A percentile compares a stretch with the other conserved stretches of the same genome.
These are phyloP conservation scores for Fragum whitleyi DNA, from an alignment of 2,888 invertebrate genomes.

Conservation along the genomic window DNA sequence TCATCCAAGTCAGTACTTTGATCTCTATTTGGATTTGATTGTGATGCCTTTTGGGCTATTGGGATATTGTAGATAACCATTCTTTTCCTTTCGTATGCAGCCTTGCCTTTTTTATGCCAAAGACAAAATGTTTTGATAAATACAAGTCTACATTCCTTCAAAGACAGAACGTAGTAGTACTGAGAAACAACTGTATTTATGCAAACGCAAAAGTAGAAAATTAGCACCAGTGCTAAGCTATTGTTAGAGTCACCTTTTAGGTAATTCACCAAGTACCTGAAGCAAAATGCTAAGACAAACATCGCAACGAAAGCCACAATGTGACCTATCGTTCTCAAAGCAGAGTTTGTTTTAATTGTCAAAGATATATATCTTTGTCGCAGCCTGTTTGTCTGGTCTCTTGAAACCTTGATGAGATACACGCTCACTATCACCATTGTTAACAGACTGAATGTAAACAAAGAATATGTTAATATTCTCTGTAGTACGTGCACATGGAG, in stretches of 20 bases:
- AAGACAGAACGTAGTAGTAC: background rate
- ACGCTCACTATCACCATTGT: background rate
- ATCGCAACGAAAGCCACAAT: background rate
- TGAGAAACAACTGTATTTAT: background rate
- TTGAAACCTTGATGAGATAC: background rate
- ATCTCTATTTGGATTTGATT: background rate
- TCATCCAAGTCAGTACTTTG: no score
- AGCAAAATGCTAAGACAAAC: background rate
- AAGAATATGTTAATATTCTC: background rate
- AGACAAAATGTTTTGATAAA: background rate
- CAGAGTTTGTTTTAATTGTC: background rate
- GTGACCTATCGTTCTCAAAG: background rate
- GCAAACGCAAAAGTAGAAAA: background rate
- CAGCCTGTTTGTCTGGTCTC: background rate
- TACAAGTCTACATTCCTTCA: slow-evolving; percentile 9
- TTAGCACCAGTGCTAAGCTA: background rate
- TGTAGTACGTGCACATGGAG: background rate
- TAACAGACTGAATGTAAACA: background rate
- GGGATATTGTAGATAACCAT: slow-evolving; percentile 20
- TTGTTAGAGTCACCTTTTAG: no score
- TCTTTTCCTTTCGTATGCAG: background rate
- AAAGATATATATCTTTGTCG: background rate
- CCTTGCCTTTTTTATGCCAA: background rate
- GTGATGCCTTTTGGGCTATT: background rate
- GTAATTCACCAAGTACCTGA: background rate